Evolutionary conservation across 2,888 invertebrate species (phyloP), one percentile per base, ranked within the genome.

Genomic region (Caenorhabditis angaria): DNA sequence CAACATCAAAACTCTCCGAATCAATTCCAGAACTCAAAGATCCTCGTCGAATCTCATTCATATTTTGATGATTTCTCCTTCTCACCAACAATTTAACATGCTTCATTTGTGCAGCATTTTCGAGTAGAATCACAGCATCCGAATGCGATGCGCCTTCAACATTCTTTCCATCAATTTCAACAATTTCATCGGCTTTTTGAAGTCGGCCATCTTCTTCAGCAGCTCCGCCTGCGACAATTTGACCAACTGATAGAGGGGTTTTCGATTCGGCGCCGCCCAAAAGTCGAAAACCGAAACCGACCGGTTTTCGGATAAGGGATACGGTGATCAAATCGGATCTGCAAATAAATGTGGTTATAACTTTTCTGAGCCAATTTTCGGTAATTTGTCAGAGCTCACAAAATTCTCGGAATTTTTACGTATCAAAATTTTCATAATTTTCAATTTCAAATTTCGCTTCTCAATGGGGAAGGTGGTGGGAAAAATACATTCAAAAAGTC

Each of bases 201-300:
- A 99, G 91, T 50, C 95, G 91, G 0, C 94, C 94, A 89, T 97
- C 96, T 55, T 93, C 89, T 88, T 94, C 93, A 1, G 94, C 97
- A 1, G 97, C 94, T 2, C 97, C 97, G 27, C 95, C 94, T 0
- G 94, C 93, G 62, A 97, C 96, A 76, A 97, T 95, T 88, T 95
- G 94, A 1, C 97, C 97, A 29, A 97, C 95, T 12, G 95, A 94
- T 71, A 97, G 92, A 91, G 78, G 76, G 1, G 80, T 82, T 57
- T 80, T 82, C 58, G 82, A 79, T 78, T 83, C 97, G 0, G 94
- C 94, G 50, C 99, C 99, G 25, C 97, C 97, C 35, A 97, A 94
- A 87, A 99, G 95, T 74, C 97, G 91, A 90, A 99, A 99, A 10
- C 97, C 99, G 90, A 99, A 99, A 1, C 97, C 97, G 65, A 93